Evolutionary conservation across 2,113 vertebrate species (phyloP), one percentile per base, ranked within the genome.

Genomic region (Astur gentilis): DNA sequence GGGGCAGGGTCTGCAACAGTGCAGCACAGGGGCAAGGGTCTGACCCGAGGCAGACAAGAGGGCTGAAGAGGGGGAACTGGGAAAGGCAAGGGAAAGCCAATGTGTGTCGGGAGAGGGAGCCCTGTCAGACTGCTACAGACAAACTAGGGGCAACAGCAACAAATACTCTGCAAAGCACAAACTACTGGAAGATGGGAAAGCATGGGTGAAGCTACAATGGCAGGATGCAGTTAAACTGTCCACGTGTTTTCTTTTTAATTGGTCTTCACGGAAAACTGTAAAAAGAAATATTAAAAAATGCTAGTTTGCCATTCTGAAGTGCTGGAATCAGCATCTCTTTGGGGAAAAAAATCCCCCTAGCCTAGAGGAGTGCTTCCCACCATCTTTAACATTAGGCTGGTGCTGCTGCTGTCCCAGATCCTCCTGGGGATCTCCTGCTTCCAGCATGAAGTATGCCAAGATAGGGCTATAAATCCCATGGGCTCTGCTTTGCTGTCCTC

Each of bases 401-500:
- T 72, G 66, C 61, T 73, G 55, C 60, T 86, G 3, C 66, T 88
- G 29, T 29, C 29, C 45, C 45, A 52, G 55, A 83, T 78, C 64
- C 83, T 91, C 70, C 50, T 67, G 34, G n/a, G 57, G 75, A 70
- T 77, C 75, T 84, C 36, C 32, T 72, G 22, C 36, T 80, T 86
- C 57, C 60, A 54, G 22, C n/a, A 72, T 38, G 75, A 95, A 87
- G 85, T 36, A 50, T 55, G 31, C 52, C 44, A 26, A 47, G 65
- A 65, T 26, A 65, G 18, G 17, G 55, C 49, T 90, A 67, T 95
- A 92, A 93, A 93, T 90, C 86, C 91, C 91, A 73, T 75, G 52
- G 67, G 90, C 38, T 94, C 40, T 58, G 61, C 84, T 86, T 95
- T 72, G 47, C 58, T 96, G 78, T 91, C 86, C 79, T 92, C 61